Base-by-base conservation (phyloP, 1,140 invertebrate species). In the Protaetia brevitarsis region DNA sequence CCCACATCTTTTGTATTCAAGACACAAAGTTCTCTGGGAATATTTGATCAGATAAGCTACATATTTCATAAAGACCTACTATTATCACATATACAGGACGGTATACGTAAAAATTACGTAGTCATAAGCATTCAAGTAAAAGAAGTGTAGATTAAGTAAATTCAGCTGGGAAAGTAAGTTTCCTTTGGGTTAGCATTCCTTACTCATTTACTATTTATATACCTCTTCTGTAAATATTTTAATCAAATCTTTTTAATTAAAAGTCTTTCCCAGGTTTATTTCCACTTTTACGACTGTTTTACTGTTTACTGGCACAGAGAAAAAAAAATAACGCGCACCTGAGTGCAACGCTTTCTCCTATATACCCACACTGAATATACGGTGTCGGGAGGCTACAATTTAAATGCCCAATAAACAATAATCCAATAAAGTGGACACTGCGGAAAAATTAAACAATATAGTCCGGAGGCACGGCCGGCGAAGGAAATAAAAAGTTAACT, bases 401-500 rank as follows among this genome's bases (percentile, higher is more conserved):
- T n/a, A 28, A n/a, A 28, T 59, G 2, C 59, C 59, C 34, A 61
- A 31, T 59, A 59, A 59, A 59, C 57, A 59, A 59, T 59, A 59
- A 59, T 59, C 57, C 57, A 59, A 59, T 59, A 59, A 59, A 59
- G 57, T 59, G 57, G 57, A 51, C 41, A 23, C 19, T 51, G 41
- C 26, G 57, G 57, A 59, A 59, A 59, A 59, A 59, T 59, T 59
- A 59, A 59, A 59, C 57, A 59, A 59, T 59, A 59, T 59, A 59
- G 57, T 13, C 27, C 41, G 13, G 57, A n/a, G 10, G 57, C 57
- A 28, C 57, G 57, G n/a, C 57, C 57, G 57, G 57, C 26, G 27
- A 31, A 59, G 31, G 31, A 69, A 69, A 69, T 67, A 69, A 69
- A 69, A 69, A 69, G 68, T 72, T 72, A 69, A 69, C 68, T 69